These are phyloP conservation scores for Eonycteris spelaea DNA, from an alignment of 2,113 vertebrate species.

Conservation along the genomic window DNA sequence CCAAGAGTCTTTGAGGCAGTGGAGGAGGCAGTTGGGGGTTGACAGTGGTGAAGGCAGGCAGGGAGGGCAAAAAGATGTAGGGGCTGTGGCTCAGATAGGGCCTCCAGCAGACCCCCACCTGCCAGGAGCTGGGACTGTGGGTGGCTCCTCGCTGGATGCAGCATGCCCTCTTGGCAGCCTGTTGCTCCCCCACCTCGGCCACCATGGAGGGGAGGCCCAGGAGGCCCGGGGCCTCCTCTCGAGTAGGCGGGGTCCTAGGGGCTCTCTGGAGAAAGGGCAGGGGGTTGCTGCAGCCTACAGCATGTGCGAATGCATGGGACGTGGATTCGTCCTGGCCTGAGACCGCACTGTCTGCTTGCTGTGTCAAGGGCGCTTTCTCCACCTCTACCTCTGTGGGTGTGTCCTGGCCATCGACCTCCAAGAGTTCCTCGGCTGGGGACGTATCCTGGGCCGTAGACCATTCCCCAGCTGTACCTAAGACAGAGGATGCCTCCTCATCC, in stretches of 20 bases:
- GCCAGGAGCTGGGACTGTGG: neutral
- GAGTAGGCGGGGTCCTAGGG: constrained; percentile 40
- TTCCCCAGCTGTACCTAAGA: neutral
- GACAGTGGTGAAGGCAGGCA: neutral
- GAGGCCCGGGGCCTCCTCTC: constrained; percentile 54
- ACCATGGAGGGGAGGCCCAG: constrained; percentile 65
- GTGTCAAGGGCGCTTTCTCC: constrained; percentile 19
- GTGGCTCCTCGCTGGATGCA: neutral
- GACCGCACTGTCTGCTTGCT: neutral
- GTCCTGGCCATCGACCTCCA: constrained; percentile 77
- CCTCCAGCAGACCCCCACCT: constrained; percentile 23
- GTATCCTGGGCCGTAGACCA: constrained; percentile 75
- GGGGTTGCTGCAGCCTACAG: neutral
- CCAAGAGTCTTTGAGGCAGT: constrained; percentile 60
- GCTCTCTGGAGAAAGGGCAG: neutral
- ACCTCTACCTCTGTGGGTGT: constrained; percentile 40
- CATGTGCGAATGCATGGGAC: constrained; percentile 75
- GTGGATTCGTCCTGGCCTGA: constrained; percentile 56
- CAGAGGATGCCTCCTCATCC: constrained; percentile 77
- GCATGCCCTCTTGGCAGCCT: constrained; percentile 56
- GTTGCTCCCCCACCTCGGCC: constrained; percentile 64
- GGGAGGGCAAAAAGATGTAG: neutral
- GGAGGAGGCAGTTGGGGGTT: neutral
- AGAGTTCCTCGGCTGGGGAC: constrained; percentile 85
- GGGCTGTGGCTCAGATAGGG: constrained; percentile 43